A percentile compares a stretch with the other conserved stretches of the same genome.
Conservation (phyloP, 2,888 invertebrate genomes). For the Melipona beecheii region DNA sequence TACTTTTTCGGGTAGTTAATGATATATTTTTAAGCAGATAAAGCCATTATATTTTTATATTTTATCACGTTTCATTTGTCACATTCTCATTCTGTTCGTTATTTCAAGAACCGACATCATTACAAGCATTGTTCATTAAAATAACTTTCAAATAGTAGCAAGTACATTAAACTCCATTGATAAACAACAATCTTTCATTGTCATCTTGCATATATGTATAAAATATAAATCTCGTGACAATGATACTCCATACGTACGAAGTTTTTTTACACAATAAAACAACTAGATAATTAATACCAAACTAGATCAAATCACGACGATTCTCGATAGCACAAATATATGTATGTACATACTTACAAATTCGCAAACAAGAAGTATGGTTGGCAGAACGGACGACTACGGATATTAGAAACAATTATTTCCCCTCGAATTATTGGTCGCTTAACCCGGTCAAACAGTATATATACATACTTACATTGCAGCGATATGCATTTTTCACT, state of each 20-base stretch:
- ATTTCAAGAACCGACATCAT: not conserved
- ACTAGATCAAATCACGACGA: not conserved
- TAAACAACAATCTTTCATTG: not conserved
- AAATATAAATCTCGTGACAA: not conserved
- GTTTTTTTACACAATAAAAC: slow-evolving; percentile 8
- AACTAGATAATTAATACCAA: no score
- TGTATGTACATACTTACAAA: not conserved
- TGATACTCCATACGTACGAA: not conserved
- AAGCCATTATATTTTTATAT: not conserved
- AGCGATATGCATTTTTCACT: not conserved
- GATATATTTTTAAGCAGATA: not conserved
- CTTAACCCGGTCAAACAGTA: not conserved
- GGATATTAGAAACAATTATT: slow-evolving; percentile 37
- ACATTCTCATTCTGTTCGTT: not conserved
- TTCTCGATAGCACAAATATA: not conserved
- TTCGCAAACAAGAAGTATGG: slow-evolving; percentile 29
- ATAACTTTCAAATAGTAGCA: not conserved
- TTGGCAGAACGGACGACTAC: slow-evolving; percentile 3
- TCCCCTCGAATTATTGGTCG: slow-evolving; percentile 6
- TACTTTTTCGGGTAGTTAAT: not conserved
- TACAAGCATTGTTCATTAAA: not conserved
- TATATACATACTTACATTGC: not conserved
- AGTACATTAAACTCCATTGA: not conserved
- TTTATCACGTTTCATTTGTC: not conserved
- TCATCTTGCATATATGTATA: not conserved